Conservation (phyloP, 37 sponge, comb jelly and placozoan genomes). For the Oscarella lobularis region DNA sequence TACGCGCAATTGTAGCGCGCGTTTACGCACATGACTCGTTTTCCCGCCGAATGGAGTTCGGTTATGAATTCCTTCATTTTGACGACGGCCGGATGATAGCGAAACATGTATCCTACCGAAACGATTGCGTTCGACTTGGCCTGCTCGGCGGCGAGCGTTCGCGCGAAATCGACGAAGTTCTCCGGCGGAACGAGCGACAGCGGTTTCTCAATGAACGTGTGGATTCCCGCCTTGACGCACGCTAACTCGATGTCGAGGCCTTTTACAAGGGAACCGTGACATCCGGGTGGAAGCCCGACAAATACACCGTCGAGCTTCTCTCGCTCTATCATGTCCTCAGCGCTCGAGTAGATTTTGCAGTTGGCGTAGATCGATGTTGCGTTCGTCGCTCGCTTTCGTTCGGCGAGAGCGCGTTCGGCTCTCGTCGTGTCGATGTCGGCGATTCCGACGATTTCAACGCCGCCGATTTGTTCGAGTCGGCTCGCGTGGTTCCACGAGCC, state of each 20-base stretch:
- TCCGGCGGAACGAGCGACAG: conserved; percentile 54
- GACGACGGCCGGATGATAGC: conserved; percentile 66
- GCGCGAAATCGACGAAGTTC: conserved; percentile 27
- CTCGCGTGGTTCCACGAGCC: conserved; percentile 76
- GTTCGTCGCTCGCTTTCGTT: conserved; percentile 20
- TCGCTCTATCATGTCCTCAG: conserved; percentile 6
- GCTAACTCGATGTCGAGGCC: conserved; percentile 49
- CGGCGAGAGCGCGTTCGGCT: conserved; percentile 33
- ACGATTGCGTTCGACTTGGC: conserved; percentile 18
- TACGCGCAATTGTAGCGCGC: conserved; percentile 56
- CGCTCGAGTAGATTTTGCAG: conserved; percentile 23
- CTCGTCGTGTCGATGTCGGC: conserved; percentile 33
- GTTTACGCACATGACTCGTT: conserved; percentile 26
- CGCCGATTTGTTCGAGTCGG: conserved; percentile 47
- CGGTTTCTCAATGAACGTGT: conserved; percentile 79
- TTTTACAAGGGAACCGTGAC: too few species aligned
- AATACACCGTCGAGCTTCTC: not conserved
- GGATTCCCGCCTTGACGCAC: conserved; percentile 46
- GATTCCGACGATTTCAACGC: conserved; percentile 59
- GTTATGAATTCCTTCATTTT: conserved; percentile 28
- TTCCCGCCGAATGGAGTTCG: conserved; percentile 8
- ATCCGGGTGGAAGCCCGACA: not conserved
- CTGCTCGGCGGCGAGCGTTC: conserved; percentile 20
- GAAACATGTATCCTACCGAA: conserved; percentile 77
- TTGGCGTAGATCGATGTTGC: conserved; percentile 38